phyloP scores from a whole-genome alignment of 30 jellyfish, hydroid and myxozoan species.

The Phacellophora camtschatica region DNA sequence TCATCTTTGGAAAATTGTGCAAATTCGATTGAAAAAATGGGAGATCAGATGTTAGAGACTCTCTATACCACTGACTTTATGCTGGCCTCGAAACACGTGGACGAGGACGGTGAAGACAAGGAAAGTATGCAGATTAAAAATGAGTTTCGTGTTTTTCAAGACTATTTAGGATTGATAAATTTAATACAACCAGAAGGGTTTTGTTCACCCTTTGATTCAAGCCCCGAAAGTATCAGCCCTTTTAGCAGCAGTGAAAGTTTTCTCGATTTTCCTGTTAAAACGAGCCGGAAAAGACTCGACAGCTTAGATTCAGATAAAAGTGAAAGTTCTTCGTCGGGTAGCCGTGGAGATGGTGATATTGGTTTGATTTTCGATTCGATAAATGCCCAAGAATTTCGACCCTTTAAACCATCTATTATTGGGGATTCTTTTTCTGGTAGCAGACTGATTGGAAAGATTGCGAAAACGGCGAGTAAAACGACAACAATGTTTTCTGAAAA shows the following conservation, averaged over 20 bases:
- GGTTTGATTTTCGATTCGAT: constrained; percentile 54
- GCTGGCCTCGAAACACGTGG: constrained; percentile 78
- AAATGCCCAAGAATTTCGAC: constrained; percentile 39
- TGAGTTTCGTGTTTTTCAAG: constrained; percentile 91
- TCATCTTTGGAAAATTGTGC: background rate
- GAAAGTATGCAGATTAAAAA: constrained; percentile 47
- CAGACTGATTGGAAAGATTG: constrained; percentile 36
- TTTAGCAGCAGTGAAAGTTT: background rate
- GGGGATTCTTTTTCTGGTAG: constrained; percentile 65
- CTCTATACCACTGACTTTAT: constrained; percentile 46
- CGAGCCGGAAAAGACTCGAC: constrained; percentile 84
- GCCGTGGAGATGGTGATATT: constrained; percentile 83
- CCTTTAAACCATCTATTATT: constrained; percentile 60
- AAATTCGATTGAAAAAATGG: too few species aligned
- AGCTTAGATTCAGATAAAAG: constrained; percentile 95
- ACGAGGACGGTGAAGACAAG: constrained; percentile 71
- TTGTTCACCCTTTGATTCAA: constrained; percentile 14
- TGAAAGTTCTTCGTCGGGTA: constrained; percentile 67
- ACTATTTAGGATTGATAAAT: constrained; percentile 90
- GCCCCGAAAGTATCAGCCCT: constrained; percentile 2
- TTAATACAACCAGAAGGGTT: constrained; percentile 83
- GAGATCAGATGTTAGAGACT: constrained; percentile 69
- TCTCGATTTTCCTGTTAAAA: constrained; percentile 11
- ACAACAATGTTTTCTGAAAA: constrained; percentile 18
- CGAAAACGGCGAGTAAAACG: constrained; percentile 19